Evolutionary conservation across 2,113 vertebrate species (phyloP).

Genomic region (Embiotoca jacksoni): DNA sequence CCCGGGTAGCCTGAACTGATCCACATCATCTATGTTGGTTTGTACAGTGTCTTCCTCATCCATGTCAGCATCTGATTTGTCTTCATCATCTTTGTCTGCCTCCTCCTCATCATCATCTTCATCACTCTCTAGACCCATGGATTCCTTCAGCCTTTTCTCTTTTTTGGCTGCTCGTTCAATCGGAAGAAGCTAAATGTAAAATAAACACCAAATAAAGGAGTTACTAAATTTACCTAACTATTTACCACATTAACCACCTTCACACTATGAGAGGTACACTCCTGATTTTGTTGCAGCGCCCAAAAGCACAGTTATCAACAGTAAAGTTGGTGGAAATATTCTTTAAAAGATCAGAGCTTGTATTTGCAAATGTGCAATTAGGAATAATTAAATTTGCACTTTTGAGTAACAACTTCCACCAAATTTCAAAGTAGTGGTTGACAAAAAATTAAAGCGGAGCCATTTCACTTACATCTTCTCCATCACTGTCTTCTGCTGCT

Average conservation of each 20-base stretch:
- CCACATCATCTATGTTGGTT: conserved; percentile 88
- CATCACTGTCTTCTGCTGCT: conserved; percentile 76
- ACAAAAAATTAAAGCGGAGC: background rate
- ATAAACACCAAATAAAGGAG: background rate
- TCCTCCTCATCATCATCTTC: conserved; percentile 81
- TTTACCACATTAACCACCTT: too few relatives aligned
- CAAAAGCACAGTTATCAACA: too few relatives aligned
- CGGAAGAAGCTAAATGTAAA: conserved; percentile 88
- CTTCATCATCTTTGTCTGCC: background rate
- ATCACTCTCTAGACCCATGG: conserved; percentile 69
- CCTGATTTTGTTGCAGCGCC: too few relatives aligned
- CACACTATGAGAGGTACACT: too few relatives aligned
- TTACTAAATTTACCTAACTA: background rate
- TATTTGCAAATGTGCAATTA: too few relatives aligned
- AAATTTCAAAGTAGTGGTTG: background rate
- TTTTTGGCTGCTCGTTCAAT: conserved; percentile 91
- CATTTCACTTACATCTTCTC: conserved; percentile 76
- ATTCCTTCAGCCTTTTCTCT: conserved; percentile 84
- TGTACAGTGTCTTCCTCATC: conserved; percentile 84
- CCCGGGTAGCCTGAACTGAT: conserved; percentile 88
- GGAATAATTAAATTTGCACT: background rate
- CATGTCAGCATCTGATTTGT: conserved; percentile 62
- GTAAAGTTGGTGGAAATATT: too few relatives aligned
- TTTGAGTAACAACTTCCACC: background rate
- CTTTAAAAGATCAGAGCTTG: too few relatives aligned